Evolutionary conservation across 2,888 invertebrate species (phyloP), one percentile per base, ranked within the genome.

Genomic region (Gisinianus flammeolus): DNA sequence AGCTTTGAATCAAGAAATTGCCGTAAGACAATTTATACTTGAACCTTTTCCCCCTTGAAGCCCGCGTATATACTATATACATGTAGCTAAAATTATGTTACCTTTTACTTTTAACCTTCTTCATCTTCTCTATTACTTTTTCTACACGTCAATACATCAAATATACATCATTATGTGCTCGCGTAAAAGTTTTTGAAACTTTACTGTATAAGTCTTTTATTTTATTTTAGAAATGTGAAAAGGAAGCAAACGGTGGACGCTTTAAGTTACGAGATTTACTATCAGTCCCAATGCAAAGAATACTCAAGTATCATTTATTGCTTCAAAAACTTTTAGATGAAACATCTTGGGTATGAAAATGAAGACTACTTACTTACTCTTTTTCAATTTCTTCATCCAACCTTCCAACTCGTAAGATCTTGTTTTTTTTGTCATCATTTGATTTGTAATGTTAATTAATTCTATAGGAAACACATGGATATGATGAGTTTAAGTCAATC

Each of bases 271-370:
- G 97, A 70, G 99, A 99, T 87, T 93, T 99, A 82, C 89, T 99
- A 68, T 95, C 97, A 28, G 97, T 99, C 82, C 99, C 99, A 64
- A 97, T 99, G 96, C 99, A 99, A 88, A 90, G 99, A 86, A 94
- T 99, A 84, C 91, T 99, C 82, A 99, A 98, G 87, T 99, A 99
- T 88, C 98, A 98, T 87, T 90, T 99, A 77, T 89, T 99, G 71
- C 88, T 98, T 78, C 94, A 96, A 87, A 97, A 95, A 87, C 88
- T 96, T 71, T 92, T 95, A 75, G 93, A 94, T 85, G 94, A 94
- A 87, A 95, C 95, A 0, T 93, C 93, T 83, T 91, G 77, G 77
- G 77, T 77, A 77, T 31, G 62, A 10, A 35, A 26, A 10, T 4
- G 12, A n/a, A n/a, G n/a, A n/a, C 19, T 24, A n/a, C 58, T n/a